phyloP scores from a whole-genome alignment of 2,113 vertebrate species.

The Microtus montanus region DNA sequence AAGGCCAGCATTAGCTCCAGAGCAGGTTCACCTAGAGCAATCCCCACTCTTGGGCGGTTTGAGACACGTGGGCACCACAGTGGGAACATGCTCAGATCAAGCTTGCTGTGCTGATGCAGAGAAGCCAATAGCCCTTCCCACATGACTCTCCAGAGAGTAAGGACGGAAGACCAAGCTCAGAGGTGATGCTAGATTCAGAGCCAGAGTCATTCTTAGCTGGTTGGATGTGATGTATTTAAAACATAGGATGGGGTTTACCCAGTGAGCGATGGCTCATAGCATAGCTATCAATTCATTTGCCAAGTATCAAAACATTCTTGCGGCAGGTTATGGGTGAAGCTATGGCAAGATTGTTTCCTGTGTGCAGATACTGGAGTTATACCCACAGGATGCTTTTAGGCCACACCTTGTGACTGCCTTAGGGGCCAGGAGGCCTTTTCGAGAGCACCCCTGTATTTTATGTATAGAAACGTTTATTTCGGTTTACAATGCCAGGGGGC shows the following conservation, averaged over 20 bases:
- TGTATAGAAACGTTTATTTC: rapidly evolving
- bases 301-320: not conserved
- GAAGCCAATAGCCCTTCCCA: not conserved
- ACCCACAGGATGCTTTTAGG: not conserved
- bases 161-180: not conserved
- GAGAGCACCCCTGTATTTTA: not conserved
- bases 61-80: not conserved
- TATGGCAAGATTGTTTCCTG: not conserved
- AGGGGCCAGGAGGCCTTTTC: not conserved
- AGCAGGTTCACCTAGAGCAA: not conserved
- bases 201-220: not conserved
- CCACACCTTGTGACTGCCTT: not conserved
- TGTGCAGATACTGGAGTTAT: not conserved
- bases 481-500: not conserved
- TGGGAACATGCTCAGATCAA: too few species aligned
- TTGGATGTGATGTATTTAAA: not conserved
- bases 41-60: not conserved
- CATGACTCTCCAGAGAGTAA: rapidly evolving
- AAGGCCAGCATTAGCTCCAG: not conserved
- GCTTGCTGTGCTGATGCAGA: too few species aligned
- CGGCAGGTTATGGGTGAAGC: too few species aligned
- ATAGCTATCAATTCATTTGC: too few species aligned
- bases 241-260: not conserved
- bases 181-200: not conserved
- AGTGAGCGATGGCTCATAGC: too few species aligned